These are phyloP conservation scores for Donacobius atricapilla DNA, from an alignment of 2,113 vertebrate genomes.

Conservation along the genomic window DNA sequence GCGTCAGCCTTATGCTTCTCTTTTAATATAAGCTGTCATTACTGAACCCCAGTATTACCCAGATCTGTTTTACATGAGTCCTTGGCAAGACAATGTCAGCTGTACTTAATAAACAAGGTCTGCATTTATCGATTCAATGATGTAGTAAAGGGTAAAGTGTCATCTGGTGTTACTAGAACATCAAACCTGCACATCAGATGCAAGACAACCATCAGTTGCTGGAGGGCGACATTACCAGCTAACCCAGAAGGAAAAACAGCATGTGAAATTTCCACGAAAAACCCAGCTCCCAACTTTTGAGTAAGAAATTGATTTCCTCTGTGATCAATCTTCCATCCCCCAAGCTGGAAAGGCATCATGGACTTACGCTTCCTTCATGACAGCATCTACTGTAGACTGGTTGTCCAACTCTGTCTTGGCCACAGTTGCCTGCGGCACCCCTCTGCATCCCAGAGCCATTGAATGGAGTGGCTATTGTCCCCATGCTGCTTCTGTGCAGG, in stretches of 20 bases:
- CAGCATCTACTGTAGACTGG: background rate
- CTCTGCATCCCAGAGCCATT: background rate
- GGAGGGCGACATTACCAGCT: background rate
- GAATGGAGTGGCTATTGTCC: background rate
- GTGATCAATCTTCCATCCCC: background rate
- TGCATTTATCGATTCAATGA: slow-evolving; percentile 49
- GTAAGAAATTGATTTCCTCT: background rate
- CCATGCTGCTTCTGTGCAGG: background rate
- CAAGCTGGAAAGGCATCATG: background rate
- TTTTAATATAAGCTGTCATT: slow-evolving; percentile 39
- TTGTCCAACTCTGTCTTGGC: background rate
- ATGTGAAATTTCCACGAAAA: background rate
- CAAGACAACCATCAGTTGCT: slow-evolving; percentile 50
- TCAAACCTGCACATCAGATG: slow-evolving; percentile 50
- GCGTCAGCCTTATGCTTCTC: slow-evolving; percentile 10
- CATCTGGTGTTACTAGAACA: slow-evolving; percentile 55
- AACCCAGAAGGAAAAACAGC: background rate
- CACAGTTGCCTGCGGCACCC: background rate
- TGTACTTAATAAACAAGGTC: slow-evolving; percentile 63
- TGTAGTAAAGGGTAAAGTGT: slow-evolving; percentile 58
- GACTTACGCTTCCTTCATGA: background rate
- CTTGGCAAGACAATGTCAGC: slow-evolving; percentile 51
- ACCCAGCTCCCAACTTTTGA: background rate
- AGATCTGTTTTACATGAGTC: slow-evolving; percentile 54
- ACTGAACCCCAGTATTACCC: slow-evolving; percentile 22